Evolutionary conservation across 1,140 invertebrate genomes (phyloP).

Genomic region (Drosophila pandora): DNA sequence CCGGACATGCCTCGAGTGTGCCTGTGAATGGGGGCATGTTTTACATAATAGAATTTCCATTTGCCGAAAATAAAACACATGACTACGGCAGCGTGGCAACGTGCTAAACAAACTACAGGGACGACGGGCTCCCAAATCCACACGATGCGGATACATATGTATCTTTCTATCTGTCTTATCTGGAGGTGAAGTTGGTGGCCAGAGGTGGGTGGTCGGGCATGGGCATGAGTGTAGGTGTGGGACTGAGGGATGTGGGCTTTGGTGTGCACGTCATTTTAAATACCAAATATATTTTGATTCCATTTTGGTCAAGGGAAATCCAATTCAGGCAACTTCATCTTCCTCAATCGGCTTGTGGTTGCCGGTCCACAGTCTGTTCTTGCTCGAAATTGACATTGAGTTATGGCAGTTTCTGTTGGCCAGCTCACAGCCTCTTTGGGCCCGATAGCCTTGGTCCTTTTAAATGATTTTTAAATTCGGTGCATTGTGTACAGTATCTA

Average conservation of each 20-base stretch:
- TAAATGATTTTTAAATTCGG: conserved; percentile 47
- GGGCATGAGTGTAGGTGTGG: background rate
- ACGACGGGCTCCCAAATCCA: conserved; percentile 36
- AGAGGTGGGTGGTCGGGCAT: background rate
- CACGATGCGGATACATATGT: conserved; percentile 37
- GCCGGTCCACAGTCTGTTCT: conserved; percentile 36
- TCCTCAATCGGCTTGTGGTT: conserved; percentile 57
- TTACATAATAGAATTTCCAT: conserved; percentile 73
- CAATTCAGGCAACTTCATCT: conserved; percentile 51
- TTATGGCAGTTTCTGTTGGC: conserved; percentile 62
- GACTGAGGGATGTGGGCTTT: background rate
- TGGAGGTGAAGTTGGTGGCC: background rate
- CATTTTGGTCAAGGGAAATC: conserved; percentile 53
- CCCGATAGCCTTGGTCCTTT: conserved; percentile 6
- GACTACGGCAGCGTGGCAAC: conserved; percentile 33
- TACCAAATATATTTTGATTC: conserved; percentile 54
- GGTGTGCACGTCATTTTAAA: conserved; percentile 61
- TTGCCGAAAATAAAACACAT: conserved; percentile 66
- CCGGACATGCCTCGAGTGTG: conserved; percentile 14
- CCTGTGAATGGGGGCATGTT: conserved; percentile 54
- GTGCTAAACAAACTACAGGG: conserved; percentile 34
- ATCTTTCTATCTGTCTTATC: conserved; percentile 16
- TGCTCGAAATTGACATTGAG: conserved; percentile 70
- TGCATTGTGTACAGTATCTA: conserved; percentile 9
- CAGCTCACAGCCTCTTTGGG: conserved; percentile 3